phyloP scores from a whole-genome alignment of 2,888 invertebrate species.

The Himalopsyche tibetana region DNA sequence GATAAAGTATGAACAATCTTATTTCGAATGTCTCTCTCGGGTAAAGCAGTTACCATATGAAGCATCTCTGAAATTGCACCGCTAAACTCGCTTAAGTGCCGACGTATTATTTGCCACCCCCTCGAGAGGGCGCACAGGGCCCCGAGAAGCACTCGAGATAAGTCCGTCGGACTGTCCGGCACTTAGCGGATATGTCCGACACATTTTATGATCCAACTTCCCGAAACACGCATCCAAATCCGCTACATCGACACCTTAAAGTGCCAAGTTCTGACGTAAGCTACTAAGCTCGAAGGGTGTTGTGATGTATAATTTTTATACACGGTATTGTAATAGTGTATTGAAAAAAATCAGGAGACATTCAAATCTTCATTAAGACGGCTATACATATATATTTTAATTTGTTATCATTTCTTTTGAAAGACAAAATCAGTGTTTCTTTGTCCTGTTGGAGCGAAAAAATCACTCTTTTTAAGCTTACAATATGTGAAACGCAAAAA shows the following conservation, averaged over 20 bases:
- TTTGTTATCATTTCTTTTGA: too few relatives aligned
- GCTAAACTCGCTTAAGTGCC: constrained; percentile 22
- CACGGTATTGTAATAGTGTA: too few relatives aligned
- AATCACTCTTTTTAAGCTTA: too few relatives aligned
- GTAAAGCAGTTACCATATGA: constrained; percentile 17
- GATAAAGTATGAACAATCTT: constrained; percentile 3
- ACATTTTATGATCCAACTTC: constrained; percentile 45
- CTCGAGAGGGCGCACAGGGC: constrained; percentile 11
- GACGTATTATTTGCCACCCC: constrained; percentile 19
- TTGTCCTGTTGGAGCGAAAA: too few relatives aligned
- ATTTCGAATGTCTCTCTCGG: constrained; percentile 22
- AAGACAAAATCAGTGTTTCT: too few relatives aligned
- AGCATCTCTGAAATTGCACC: constrained; percentile 28
- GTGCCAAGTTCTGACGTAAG: constrained; percentile 29
- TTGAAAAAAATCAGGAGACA: too few relatives aligned
- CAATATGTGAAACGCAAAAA: too few relatives aligned
- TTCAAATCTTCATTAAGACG: too few relatives aligned
- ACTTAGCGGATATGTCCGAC: constrained; percentile 17
- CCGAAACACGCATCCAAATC: constrained; percentile 28
- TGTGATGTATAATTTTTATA: too few relatives aligned
- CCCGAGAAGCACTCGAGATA: not conserved
- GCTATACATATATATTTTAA: too few relatives aligned
- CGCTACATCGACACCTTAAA: constrained; percentile 37
- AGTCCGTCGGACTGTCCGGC: constrained; percentile 16
- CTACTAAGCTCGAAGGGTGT: not conserved